phyloP scores from a whole-genome alignment of 2,113 vertebrate species.

The Campylorhamphus procurvoides region DNA sequence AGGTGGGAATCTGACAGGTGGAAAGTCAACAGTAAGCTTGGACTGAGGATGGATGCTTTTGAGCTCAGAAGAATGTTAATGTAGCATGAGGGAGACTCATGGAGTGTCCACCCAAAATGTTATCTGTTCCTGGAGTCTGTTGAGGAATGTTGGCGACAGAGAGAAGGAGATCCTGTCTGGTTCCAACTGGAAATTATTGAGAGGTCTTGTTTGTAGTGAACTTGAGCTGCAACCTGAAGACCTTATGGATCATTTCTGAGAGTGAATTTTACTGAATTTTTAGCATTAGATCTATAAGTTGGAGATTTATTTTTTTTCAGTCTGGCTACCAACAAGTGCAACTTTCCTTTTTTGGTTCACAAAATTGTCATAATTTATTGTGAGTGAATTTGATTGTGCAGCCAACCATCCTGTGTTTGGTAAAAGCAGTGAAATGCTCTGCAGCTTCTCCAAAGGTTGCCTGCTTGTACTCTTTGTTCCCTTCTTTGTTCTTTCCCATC shows the following conservation, averaged over 20 bases:
- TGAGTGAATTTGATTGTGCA: neutral
- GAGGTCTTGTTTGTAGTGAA: neutral
- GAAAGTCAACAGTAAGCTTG: neutral
- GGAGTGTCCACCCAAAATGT: neutral
- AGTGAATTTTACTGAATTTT: neutral
- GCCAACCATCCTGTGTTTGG: rapidly evolving
- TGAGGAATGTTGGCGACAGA: neutral
- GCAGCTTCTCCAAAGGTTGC: neutral
- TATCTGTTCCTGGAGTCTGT: neutral
- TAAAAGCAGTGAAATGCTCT: neutral
- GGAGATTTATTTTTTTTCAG: neutral
- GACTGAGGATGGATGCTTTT: neutral
- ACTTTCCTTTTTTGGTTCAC: neutral
- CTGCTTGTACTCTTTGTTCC: neutral
- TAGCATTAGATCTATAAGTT: neutral
- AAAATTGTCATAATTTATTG: neutral
- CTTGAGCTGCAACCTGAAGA: neutral
- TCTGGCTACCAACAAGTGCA: neutral
- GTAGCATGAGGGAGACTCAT: neutral
- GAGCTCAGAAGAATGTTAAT: neutral
- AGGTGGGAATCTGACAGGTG: neutral
- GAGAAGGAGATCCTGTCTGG: neutral
- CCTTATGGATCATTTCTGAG: neutral
- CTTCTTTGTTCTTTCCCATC: neutral
- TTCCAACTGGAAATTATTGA: neutral